phyloP scores from a whole-genome alignment of 2,113 vertebrate genomes.

The Castor canadensis region DNA sequence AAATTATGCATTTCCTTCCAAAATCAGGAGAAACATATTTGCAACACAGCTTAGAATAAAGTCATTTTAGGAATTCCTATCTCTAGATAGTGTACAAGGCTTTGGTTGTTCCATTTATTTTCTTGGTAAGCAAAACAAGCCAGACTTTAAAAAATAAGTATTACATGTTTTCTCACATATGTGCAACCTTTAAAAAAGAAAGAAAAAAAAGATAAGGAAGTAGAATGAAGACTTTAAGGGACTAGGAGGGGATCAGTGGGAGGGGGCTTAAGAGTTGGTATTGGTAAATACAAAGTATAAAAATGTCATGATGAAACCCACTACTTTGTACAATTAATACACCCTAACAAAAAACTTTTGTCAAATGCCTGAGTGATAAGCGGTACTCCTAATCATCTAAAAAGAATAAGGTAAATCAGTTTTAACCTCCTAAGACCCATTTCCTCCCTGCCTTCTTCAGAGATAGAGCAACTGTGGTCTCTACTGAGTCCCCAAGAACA shows the following conservation, averaged over 20 bases:
- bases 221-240: background rate
- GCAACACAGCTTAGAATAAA: background rate
- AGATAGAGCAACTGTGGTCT: background rate
- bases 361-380: background rate
- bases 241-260: background rate
- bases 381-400: background rate
- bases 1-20: background rate
- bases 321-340: background rate
- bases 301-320: background rate
- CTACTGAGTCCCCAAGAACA: background rate
- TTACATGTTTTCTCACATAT: background rate
- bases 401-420: background rate
- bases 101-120: background rate
- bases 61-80: background rate
- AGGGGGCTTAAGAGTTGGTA: too few species aligned
- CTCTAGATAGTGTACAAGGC: background rate
- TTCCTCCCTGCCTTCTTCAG: background rate
- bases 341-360: background rate
- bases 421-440: background rate
- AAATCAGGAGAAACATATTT: background rate
- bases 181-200: too few species aligned
- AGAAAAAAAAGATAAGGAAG: background rate
- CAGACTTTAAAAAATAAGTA: background rate
- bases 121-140: background rate
- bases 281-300: background rate